Evolutionary conservation across 2,888 invertebrate species (phyloP), one percentile per base, ranked within the genome.

Genomic region (Reticulitermes lucifugus): DNA sequence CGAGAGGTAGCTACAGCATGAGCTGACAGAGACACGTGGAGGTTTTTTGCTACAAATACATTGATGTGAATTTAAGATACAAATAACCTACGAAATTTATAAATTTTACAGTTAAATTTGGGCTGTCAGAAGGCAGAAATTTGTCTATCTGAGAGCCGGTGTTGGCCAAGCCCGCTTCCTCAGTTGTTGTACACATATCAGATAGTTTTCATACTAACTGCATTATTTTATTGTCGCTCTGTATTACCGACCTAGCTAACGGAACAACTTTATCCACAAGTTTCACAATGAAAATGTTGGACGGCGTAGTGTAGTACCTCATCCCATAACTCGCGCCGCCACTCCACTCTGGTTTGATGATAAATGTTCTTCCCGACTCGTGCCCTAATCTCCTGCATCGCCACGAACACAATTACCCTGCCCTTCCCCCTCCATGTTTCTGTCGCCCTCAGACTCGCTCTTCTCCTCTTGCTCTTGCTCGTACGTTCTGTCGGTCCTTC

Each of bases 331-430:
- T 60, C 60, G 60, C 18, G 25, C 65, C 65, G 73, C 73, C 41
- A 41, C 73, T 73, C 35, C 25, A 73, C 73, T 73, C 73, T 41
- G 73, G 73, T 73, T 41, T 73, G 89, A 90, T 91, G 91, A 91
- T 91, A 90, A 91, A 91, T 91, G 90, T 90, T 89, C 89, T 89
- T 89, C 90, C 89, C 90, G 89, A 90, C 89, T 90, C 89, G 89
- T 89, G 89, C 90, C 90, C 90, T 90, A 90, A 90, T 90, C 90
- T 90, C 90, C 90, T 90, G 90, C 90, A 90, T 90, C 90, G 89
- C 90, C 90, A 89, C 90, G 89, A 90, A 90, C 90, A 90, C 90
- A 90, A 91, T 91, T 90, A 90, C 89, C 89, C 88, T 89, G 70
- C 83, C 84, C 84, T 35, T 73, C 84, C 55, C 77, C 80, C 85